A percentile compares a stretch with the other conserved stretches of the same genome.
Conservation (phyloP, 1,140 invertebrate genomes). For the Psix sp. region DNA sequence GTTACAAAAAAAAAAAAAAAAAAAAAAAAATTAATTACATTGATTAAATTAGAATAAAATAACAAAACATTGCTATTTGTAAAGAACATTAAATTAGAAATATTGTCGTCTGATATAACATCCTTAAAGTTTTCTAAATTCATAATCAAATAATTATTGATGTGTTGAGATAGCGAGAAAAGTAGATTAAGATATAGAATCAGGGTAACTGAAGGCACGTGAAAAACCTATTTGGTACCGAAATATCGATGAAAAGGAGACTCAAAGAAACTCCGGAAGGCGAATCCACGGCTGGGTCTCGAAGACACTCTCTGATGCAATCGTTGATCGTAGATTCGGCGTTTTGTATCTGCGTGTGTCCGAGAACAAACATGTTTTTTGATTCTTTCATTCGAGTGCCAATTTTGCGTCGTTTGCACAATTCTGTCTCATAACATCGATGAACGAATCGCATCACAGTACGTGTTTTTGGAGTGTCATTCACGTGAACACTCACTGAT, state of each 20-base stretch:
- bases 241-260: conserved; percentile 90
- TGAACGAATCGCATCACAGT: conserved; percentile 43
- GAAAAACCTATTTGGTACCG: conserved; percentile 79
- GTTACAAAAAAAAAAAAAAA: too few relatives aligned
- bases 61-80: too few relatives aligned
- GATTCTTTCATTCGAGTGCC: conserved; percentile 25
- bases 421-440: conserved; percentile 9
- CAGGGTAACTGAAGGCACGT: conserved; percentile 55
- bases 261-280: conserved; percentile 89
- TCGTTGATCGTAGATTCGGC: conserved; percentile 79
- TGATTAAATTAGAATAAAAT: too few relatives aligned
- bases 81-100: too few relatives aligned
- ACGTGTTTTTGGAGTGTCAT: conserved; percentile 5
- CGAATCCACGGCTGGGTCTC: conserved; percentile 78
- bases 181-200: conserved; percentile 19
- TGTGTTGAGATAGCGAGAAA: too few relatives aligned
- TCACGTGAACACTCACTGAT: too few relatives aligned
- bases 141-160: too few relatives aligned
- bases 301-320: conserved; percentile 72
- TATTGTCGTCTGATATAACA: too few relatives aligned
- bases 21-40: too few relatives aligned
- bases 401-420: conserved; percentile 15
- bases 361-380: conserved; percentile 67
- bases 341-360: conserved; percentile 76
- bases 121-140: too few relatives aligned